phyloP scores from a whole-genome alignment of 2,888 invertebrate species.

The Catocala nupta region DNA sequence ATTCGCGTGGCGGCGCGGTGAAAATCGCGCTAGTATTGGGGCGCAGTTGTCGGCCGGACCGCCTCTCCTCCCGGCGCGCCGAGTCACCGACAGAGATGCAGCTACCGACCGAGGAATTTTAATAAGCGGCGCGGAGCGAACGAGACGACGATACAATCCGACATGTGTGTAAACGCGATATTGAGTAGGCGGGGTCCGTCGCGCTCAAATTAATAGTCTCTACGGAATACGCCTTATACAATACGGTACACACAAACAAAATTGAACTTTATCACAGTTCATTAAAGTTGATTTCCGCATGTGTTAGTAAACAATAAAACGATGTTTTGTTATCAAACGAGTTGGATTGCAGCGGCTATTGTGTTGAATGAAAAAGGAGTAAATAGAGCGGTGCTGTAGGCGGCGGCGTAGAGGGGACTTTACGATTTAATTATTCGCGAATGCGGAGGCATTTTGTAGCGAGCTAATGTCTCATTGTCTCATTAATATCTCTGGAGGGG shows the following conservation, averaged over 20 bases:
- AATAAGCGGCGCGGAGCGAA: constrained; percentile 85
- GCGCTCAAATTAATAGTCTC: constrained; percentile 86
- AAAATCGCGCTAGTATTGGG: constrained; percentile 85
- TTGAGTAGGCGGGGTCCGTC: constrained; percentile 84
- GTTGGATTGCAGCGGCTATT: constrained; percentile 85
- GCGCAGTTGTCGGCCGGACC: constrained; percentile 73
- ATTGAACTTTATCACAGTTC: constrained; percentile 41
- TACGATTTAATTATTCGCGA: constrained; percentile 88
- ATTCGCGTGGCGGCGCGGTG: constrained; percentile 85
- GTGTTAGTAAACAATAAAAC: constrained; percentile 54
- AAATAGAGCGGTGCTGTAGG: constrained; percentile 85
- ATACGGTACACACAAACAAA: constrained; percentile 37
- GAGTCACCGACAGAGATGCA: constrained; percentile 76
- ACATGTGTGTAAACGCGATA: constrained; percentile 86
- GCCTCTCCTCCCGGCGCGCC: constrained; percentile 68
- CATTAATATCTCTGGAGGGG: constrained; percentile 85
- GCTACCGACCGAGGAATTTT: constrained; percentile 85
- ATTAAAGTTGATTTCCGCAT: constrained; percentile 55
- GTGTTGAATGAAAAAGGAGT: constrained; percentile 88
- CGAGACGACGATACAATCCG: constrained; percentile 79
- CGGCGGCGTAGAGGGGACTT: constrained; percentile 86
- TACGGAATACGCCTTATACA: constrained; percentile 82
- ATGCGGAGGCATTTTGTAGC: constrained; percentile 87
- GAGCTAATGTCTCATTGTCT: constrained; percentile 87
- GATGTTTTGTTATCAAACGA: constrained; percentile 69